Base-by-base conservation (phyloP, 2,113 vertebrate species). In the Alethe castanea region DNA sequence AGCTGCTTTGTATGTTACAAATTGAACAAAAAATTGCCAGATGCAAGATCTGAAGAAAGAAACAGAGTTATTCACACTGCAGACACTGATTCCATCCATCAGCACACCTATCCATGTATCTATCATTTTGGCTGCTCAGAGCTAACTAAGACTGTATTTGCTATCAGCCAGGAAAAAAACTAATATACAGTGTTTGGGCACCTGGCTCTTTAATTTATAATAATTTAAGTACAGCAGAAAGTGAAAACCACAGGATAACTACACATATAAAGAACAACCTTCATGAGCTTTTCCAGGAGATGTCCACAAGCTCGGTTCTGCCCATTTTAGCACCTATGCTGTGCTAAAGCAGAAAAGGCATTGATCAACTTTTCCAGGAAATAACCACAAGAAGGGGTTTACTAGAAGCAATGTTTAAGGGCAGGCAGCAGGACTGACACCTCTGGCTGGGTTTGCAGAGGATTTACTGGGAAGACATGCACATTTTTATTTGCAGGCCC, bases 1-100 rank as follows among this genome's bases (percentile, higher is more conserved):
- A 92, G 84, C 86, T 94, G 86, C 81, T 96, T 91, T 94, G 86
- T 94, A 92, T 89, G 91, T 91, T 95, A 92, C 84, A 96, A 94
- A 95, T 76, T 64, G 73, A 95, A 97, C 81, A 90, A 85, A 89
- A 94, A 92, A 86, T 85, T 95, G 87, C 89, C 83, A 87, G 93
- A 94, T 85, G 70, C 74, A 91, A 87, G 84, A 95, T 95, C 86
- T 82, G 81, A 92, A 92, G 84, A 70, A 95, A 81, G 77, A 91
- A 83, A 77, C 10, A 4, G 53, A 85, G 84, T 92, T 91, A 89
- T 88, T 94, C 91, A 85, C 66, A 38, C 31, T 38, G 81, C 77
- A 78, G 95, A 79, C 73, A 45, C 29, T 9, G 81, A 87, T 79
- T 89, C 81, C 73, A 84, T 81, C 81, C 93, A 87, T 50, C 73